A percentile compares a stretch with the other conserved stretches of the same genome.
Conservation (phyloP, 2,113 vertebrate genomes). For the Australoheros scitulus region DNA sequence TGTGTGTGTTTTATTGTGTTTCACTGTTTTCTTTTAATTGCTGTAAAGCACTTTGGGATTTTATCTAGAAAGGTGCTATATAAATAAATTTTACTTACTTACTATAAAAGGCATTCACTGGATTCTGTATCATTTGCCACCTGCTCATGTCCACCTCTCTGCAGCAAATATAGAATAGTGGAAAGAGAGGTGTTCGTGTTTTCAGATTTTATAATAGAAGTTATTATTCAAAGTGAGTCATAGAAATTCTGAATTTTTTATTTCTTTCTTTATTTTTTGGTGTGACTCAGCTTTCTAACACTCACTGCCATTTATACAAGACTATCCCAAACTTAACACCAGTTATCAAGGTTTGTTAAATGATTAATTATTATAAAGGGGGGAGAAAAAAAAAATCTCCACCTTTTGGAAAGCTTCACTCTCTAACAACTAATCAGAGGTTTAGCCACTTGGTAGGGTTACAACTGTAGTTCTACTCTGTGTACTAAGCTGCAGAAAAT, state of each 20-base stretch:
- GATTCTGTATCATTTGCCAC: neutral
- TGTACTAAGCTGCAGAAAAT: neutral
- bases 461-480: neutral
- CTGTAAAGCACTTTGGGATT: no score
- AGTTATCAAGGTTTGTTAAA: neutral
- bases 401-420: slow-evolving; percentile 35
- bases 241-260: neutral
- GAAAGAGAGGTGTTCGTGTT: neutral
- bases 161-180: neutral
- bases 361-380: slow-evolving; percentile 7
- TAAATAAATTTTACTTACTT: no score
- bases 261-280: neutral
- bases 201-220: slow-evolving; percentile 1
- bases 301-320: neutral
- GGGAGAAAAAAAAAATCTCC: neutral
- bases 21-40: no score
- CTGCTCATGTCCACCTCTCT: neutral
- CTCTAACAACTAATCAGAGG: slow-evolving; percentile 10
- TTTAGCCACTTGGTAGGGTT: slow-evolving; percentile 16
- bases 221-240: slow-evolving; percentile 13
- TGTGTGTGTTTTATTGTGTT: no score
- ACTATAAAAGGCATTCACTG: neutral
- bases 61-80: no score
- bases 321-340: neutral
- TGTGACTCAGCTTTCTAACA: slow-evolving; percentile 19